Conservation (phyloP, 2,797 vertebrate species). For the Cuculus canorus region DNA sequence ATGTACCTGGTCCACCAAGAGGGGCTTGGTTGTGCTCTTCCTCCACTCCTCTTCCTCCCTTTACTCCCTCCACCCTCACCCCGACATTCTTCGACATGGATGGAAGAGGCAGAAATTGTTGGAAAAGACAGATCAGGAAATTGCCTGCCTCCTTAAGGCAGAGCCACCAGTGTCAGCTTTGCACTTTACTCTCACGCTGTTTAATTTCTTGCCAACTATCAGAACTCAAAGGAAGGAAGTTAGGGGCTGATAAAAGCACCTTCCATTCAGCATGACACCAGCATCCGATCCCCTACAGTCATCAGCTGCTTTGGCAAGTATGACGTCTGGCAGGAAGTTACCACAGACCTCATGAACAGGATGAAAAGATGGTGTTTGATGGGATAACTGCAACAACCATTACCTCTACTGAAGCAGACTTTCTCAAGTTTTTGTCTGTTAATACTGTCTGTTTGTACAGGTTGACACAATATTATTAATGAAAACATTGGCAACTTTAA, state of each 20-base stretch:
- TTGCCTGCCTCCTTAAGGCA: not conserved
- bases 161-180: not conserved
- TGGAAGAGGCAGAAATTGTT: not conserved
- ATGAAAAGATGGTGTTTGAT: not conserved
- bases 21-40: not conserved
- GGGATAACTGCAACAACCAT: not conserved
- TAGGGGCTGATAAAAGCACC: not conserved
- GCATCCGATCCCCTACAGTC: not conserved
- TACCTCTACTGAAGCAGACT: not conserved
- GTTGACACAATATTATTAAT: not conserved
- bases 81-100: not conserved
- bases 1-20: not conserved
- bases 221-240: not conserved
- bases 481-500: not conserved
- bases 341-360: not conserved
- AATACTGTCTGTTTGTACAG: not conserved
- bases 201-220: slow-evolving; percentile 5
- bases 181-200: not conserved
- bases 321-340: not conserved
- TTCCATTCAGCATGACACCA: not conserved
- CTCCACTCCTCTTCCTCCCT: not conserved
- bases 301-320: not conserved
- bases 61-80: not conserved
- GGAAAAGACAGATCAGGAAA: not conserved
- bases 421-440: not conserved